A percentile compares a stretch with the other conserved stretches of the same genome.
These are phyloP conservation scores for Lonchura striata DNA, from an alignment of 2,113 vertebrate species.

Conservation along the genomic window DNA sequence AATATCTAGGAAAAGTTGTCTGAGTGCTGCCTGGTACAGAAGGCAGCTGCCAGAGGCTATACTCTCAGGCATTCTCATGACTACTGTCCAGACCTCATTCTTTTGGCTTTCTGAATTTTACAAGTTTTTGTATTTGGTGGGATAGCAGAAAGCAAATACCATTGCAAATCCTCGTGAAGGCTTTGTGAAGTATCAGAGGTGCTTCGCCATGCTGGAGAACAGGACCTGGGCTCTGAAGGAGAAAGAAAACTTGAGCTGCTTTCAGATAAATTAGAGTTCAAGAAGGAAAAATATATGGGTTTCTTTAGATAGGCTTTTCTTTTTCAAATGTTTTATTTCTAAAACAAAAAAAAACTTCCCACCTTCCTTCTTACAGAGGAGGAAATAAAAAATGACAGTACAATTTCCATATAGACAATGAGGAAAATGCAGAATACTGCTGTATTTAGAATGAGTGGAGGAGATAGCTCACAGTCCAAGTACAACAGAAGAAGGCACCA, in stretches of 20 bases:
- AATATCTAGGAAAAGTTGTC: not conserved
- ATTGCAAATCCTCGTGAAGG: not conserved
- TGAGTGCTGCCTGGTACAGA: not conserved
- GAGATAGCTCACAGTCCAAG: not conserved
- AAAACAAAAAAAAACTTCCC: not conserved
- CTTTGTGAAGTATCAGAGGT: not conserved
- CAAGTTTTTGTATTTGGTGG: not conserved
- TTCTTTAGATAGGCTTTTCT: not conserved
- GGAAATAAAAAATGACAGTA: not conserved
- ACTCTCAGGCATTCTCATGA: not conserved
- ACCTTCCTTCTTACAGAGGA: not conserved
- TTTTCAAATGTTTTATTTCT: not conserved
- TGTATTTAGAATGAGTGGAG: not conserved
- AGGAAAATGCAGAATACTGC: not conserved
- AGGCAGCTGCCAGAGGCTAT: not conserved
- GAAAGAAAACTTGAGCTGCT: not conserved
- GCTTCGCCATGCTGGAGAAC: not conserved
- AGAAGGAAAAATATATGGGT: not conserved
- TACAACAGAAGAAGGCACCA: constrained; percentile 10
- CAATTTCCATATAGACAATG: not conserved
- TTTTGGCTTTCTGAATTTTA: not conserved
- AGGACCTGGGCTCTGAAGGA: not conserved
- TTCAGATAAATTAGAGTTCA: not conserved
- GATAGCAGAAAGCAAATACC: not conserved
- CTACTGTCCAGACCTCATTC: not conserved